Evolutionary conservation across 2,888 invertebrate genomes (phyloP).

Genomic region (Colletes collaris): DNA sequence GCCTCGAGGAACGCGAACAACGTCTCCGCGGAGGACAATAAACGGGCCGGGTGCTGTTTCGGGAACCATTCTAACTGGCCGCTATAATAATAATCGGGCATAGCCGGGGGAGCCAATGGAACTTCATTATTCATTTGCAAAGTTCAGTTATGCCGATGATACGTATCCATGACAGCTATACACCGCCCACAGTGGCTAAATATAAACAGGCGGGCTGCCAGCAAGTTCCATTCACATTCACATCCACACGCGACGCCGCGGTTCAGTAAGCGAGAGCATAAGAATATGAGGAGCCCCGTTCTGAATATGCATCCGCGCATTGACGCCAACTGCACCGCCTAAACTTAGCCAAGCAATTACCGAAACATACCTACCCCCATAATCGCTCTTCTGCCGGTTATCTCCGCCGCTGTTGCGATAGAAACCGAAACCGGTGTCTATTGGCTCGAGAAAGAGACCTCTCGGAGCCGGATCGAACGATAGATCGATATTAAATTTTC

Average conservation of each 20-base stretch:
- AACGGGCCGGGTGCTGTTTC: conserved; percentile 34
- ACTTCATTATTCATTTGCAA: conserved; percentile 82
- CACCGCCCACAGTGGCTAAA: conserved; percentile 83
- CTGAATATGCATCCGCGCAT: conserved; percentile 83
- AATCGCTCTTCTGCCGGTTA: conserved; percentile 71
- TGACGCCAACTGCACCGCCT: conserved; percentile 82
- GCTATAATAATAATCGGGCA: conserved; percentile 48
- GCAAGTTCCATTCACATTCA: conserved; percentile 82
- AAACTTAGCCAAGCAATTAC: conserved; percentile 83
- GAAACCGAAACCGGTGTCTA: neutral
- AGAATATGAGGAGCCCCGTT: conserved; percentile 80
- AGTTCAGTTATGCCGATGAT: conserved; percentile 83
- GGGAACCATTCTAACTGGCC: conserved; percentile 21
- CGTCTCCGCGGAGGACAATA: conserved; percentile 34
- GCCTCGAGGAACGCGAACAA: conserved; percentile 32
- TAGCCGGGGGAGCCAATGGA: conserved; percentile 68
- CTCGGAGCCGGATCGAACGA: neutral
- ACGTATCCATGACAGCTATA: conserved; percentile 83
- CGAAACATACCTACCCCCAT: conserved; percentile 79
- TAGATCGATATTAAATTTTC: too few relatives aligned
- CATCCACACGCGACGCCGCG: conserved; percentile 70
- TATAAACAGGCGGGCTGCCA: conserved; percentile 83
- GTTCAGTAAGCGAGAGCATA: conserved; percentile 78
- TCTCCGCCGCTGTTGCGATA: conserved; percentile 42
- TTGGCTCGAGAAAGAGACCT: neutral